These are phyloP conservation scores for Dryadula phaetusa DNA, from an alignment of 2,888 invertebrate species.

Conservation along the genomic window DNA sequence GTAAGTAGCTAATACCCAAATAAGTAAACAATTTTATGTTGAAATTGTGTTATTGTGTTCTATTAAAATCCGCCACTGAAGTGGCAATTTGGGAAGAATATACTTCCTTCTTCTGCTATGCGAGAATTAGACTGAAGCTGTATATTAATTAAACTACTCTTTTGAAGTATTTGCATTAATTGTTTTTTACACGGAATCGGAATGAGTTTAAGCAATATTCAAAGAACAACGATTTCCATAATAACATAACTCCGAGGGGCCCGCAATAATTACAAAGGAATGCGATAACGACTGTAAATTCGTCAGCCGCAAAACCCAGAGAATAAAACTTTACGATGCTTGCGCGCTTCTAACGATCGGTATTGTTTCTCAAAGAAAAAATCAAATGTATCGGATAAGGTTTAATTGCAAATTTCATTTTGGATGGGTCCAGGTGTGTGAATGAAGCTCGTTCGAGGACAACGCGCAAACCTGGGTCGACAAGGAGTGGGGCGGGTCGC, in stretches of 20 bases:
- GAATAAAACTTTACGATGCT: conserved; percentile 45
- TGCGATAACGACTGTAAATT: conserved; percentile 36
- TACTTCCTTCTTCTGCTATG: no score
- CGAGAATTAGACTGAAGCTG: no score
- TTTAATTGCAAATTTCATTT: conserved; percentile 48
- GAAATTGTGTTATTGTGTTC: no score
- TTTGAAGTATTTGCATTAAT: not conserved
- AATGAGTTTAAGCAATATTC: not conserved
- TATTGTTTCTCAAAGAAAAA: conserved; percentile 48
- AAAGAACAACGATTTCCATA: conserved; percentile 22
- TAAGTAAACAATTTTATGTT: no score
- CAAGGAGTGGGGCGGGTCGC: conserved; percentile 48
- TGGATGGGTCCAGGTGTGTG: conserved; percentile 53
- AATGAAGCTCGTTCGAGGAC: conserved; percentile 46
- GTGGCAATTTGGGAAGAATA: no score
- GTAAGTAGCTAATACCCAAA: no score
- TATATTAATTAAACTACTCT: not conserved
- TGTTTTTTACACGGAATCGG: not conserved
- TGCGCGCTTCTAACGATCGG: conserved; percentile 35
- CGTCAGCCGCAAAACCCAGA: conserved; percentile 36
- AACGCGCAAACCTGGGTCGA: conserved; percentile 37
- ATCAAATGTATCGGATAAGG: conserved; percentile 45
- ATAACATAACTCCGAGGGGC: conserved; percentile 25
- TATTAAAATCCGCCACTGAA: no score
- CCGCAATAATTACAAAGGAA: conserved; percentile 36